Conservation (phyloP, 2,797 vertebrate genomes). For the Labroides dimidiatus region DNA sequence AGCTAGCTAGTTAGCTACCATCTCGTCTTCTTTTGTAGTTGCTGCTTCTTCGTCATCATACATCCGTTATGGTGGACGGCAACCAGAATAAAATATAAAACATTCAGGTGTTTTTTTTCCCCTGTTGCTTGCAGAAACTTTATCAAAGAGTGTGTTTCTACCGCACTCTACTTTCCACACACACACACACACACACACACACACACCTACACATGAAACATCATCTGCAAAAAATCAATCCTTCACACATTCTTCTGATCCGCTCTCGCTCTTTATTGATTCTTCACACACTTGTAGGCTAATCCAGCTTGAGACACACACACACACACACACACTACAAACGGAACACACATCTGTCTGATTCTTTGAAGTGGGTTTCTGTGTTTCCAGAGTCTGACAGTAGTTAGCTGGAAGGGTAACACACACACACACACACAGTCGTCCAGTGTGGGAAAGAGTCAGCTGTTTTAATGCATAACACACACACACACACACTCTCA, state of each 20-base stretch:
- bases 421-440: slow-evolving; percentile 25
- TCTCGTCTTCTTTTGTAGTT: too few species aligned
- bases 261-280: slow-evolving; percentile 45
- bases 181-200: neutral
- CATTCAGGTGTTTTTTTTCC: too few species aligned
- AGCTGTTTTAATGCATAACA: slow-evolving; percentile 51
- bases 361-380: slow-evolving; percentile 59
- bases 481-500: slow-evolving; percentile 14
- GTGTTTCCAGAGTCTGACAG: slow-evolving; percentile 42
- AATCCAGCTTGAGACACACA: slow-evolving; percentile 29
- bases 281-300: slow-evolving; percentile 53
- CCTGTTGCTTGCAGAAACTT: neutral
- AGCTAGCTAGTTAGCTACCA: too few species aligned
- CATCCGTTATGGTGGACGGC: too few species aligned
- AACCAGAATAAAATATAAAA: too few species aligned
- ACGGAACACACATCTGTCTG: slow-evolving; percentile 38
- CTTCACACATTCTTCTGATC: slow-evolving; percentile 62
- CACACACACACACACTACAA: slow-evolving; percentile 19
- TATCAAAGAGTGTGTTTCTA: slow-evolving; percentile 3
- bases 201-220: slow-evolving; percentile 8
- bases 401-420: slow-evolving; percentile 29
- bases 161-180: neutral
- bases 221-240: slow-evolving; percentile 55
- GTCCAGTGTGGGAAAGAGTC: slow-evolving; percentile 35
- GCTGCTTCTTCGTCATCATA: too few species aligned